These are phyloP conservation scores for Pica pica DNA, from an alignment of 2,113 vertebrate genomes.

Conservation along the genomic window DNA sequence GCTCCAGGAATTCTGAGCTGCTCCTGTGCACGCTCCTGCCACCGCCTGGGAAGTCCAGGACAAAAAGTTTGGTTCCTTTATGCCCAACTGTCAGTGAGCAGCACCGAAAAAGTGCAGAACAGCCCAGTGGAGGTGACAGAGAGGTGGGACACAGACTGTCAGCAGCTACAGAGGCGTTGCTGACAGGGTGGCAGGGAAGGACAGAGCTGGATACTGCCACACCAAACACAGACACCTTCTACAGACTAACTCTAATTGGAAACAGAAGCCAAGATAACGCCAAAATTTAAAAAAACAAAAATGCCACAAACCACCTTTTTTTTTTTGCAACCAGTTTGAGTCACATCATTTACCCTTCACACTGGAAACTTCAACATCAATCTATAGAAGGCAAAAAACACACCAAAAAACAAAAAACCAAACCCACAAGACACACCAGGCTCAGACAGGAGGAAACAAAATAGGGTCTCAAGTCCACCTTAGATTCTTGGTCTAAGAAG, in stretches of 20 bases:
- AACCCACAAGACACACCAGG: background rate
- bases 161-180: background rate
- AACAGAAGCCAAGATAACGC: background rate
- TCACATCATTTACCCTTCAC: background rate
- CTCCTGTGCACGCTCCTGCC: background rate
- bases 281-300: background rate
- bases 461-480: background rate
- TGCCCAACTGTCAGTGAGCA: accelerated
- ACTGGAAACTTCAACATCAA: background rate
- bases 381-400: background rate
- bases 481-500: background rate
- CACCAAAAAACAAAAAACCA: background rate
- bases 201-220: background rate
- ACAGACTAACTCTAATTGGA: background rate
- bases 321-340: background rate
- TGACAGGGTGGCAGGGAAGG: background rate
- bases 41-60: accelerated
- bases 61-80: background rate
- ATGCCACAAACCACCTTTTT: background rate
- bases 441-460: background rate
- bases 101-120: background rate
- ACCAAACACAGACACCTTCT: background rate
- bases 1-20: background rate
- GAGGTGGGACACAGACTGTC: background rate
- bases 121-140: background rate